A percentile compares a stretch with the other conserved stretches of the same genome.
These are phyloP conservation scores for Villa cingulata DNA, from an alignment of 2,888 invertebrate species.

Conservation along the genomic window DNA sequence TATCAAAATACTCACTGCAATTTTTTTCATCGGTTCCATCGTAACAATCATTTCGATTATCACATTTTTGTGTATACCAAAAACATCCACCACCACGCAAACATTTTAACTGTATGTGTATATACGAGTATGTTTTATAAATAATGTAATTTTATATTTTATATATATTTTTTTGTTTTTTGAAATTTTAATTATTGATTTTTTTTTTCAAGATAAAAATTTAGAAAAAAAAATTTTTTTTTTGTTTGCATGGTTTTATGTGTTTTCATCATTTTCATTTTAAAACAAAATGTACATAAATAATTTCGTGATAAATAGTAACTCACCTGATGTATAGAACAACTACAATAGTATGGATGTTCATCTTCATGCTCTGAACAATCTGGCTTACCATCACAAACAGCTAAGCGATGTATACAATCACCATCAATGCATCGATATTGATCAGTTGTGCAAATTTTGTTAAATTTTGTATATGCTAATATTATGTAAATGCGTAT, in stretches of 20 bases:
- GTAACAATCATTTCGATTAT: conserved; percentile 40
- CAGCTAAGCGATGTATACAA: conserved; percentile 63
- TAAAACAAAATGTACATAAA: neutral
- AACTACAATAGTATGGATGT: conserved; percentile 35
- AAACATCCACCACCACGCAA: conserved; percentile 35
- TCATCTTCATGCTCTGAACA: conserved; percentile 56
- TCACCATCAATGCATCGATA: conserved; percentile 45
- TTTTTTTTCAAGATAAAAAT: no score
- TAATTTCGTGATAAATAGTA: neutral
- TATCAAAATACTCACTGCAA: conserved; percentile 22
- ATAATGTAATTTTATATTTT: neutral
- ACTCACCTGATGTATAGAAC: conserved; percentile 33
- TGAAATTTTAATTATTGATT: no score
- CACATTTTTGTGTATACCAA: conserved; percentile 37
- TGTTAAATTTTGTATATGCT: conserved; percentile 1
- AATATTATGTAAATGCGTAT: no score
- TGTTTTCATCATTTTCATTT: no score
- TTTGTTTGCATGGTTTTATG: neutral
- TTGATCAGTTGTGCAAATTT: conserved; percentile 33
- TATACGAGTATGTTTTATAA: neutral
- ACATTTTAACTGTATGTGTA: conserved; percentile 31
- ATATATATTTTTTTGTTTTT: no score
- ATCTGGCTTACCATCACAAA: conserved; percentile 72
- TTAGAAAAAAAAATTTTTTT: neutral
- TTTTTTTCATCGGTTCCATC: conserved; percentile 41